Conservation (phyloP, 2,113 vertebrate species). For the cattle (Bos taurus) region DNA sequence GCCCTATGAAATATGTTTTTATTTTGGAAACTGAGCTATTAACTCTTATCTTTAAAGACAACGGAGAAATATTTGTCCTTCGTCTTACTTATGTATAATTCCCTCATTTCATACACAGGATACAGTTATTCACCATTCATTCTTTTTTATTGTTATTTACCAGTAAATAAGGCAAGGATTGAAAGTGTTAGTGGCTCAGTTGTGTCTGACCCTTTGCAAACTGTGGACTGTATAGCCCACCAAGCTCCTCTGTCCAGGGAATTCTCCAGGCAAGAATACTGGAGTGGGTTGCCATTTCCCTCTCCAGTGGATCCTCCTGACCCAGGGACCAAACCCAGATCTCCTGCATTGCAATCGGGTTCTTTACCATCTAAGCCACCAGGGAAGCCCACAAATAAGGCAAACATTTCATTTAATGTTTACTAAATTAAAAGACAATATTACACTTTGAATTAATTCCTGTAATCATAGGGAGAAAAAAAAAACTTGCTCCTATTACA, state of each 20-base stretch:
- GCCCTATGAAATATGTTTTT: constrained; percentile 13
- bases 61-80: background rate
- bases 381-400: background rate
- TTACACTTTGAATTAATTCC: constrained; percentile 6
- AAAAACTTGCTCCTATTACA: background rate
- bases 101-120: background rate
- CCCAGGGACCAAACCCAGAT: background rate
- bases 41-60: constrained; percentile 18
- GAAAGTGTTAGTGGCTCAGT: background rate
- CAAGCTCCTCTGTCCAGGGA: background rate
- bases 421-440: background rate
- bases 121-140: background rate
- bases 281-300: background rate
- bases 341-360: background rate
- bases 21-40: background rate
- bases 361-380: background rate
- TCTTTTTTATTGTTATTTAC: background rate
- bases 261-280: background rate
- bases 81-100: background rate
- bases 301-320: background rate
- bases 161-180: background rate
- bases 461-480: background rate
- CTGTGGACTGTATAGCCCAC: background rate
- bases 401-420: background rate
- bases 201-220: background rate